Percentiles rank a stretch among this genome's conserved stretches.
phyloP scores from a whole-genome alignment of 2,113 vertebrate genomes.

The Nannobrachium achirus region DNA sequence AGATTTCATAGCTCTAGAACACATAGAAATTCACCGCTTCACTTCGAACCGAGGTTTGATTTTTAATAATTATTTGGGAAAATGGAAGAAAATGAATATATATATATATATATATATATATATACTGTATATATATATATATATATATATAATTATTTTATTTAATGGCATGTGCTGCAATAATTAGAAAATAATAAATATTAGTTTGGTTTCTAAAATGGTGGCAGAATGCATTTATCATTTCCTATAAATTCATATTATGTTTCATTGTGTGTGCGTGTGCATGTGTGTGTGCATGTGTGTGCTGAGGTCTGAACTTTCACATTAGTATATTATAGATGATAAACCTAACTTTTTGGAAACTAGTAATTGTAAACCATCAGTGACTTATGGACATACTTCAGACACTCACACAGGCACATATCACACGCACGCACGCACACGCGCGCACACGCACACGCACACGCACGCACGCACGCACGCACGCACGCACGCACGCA shows the following conservation, averaged over 20 bases:
- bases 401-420: background rate
- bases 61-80: too few species aligned
- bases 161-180: background rate
- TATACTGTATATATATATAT: too few species aligned
- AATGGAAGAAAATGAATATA: too few species aligned
- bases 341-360: background rate
- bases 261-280: background rate
- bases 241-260: background rate
- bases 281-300: background rate
- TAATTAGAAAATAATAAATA: background rate
- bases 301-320: too few species aligned
- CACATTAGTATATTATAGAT: too few species aligned
- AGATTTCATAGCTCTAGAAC: too few species aligned
- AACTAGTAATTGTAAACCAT: background rate
- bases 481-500: background rate
- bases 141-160: too few species aligned
- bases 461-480: too few species aligned
- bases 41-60: too few species aligned
- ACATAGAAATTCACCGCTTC: too few species aligned
- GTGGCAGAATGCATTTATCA: constrained; percentile 2
- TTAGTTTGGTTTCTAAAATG: constrained; percentile 8
- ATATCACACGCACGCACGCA: background rate
- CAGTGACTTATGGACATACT: background rate
- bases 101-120: too few species aligned
- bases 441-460: constrained; percentile 5